These are phyloP conservation scores for Peucedramus taeniatus DNA, from an alignment of 2,113 vertebrate genomes.

Conservation along the genomic window DNA sequence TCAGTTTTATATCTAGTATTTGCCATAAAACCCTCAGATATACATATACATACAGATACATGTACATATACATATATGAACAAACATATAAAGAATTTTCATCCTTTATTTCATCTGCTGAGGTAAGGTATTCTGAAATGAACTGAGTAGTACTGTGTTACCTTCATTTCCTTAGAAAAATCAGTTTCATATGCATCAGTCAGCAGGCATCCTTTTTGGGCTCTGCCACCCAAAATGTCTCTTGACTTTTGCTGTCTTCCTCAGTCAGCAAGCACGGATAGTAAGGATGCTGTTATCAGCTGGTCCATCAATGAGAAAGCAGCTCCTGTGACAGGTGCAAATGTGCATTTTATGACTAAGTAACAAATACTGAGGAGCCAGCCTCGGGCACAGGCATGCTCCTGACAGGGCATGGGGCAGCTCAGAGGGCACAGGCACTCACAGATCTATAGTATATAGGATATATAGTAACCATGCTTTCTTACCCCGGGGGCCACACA, in stretches of 20 bases:
- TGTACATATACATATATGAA: not conserved
- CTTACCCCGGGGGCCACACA: fast-evolving
- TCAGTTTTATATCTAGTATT: not conserved
- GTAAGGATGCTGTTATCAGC: not conserved
- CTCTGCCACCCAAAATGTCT: not conserved
- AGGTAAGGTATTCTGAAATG: not conserved
- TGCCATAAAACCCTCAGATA: not conserved
- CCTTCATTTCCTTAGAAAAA: not conserved
- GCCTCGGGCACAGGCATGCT: not conserved
- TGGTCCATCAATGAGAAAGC: not conserved
- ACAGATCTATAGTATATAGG: not conserved
- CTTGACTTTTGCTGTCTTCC: not conserved
- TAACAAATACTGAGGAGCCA: not conserved
- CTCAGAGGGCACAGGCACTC: not conserved
- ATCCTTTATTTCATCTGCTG: not conserved
- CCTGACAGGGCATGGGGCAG: not conserved
- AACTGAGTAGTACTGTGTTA: not conserved
- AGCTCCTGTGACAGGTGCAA: not conserved
- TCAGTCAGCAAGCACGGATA: not conserved
- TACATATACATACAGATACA: not conserved
- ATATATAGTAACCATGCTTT: not conserved
- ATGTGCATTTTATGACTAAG: not conserved
- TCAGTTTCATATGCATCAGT: not conserved
- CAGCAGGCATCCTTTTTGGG: not conserved
- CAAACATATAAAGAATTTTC: not conserved